These are phyloP conservation scores for Anodontia alba DNA, from an alignment of 2,888 invertebrate genomes.

Conservation along the genomic window DNA sequence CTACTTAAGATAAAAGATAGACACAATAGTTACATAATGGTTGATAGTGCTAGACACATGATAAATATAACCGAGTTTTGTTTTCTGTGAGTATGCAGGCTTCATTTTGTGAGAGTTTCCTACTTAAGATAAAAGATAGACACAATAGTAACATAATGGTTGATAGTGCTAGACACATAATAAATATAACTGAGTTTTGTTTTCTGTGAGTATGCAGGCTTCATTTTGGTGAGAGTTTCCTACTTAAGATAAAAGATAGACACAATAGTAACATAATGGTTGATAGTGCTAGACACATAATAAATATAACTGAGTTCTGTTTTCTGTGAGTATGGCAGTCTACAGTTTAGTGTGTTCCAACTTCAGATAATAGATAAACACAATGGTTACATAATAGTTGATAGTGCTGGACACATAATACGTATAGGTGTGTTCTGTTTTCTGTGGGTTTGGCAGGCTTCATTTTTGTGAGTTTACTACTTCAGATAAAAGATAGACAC, in stretches of 20 bases:
- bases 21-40: slow-evolving; percentile 99
- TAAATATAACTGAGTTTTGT: no score
- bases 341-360: slow-evolving; percentile 98
- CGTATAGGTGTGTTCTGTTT: no score
- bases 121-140: slow-evolving; percentile 99
- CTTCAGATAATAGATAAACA: slow-evolving; percentile 99
- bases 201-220: slow-evolving; percentile 99
- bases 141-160: no score
- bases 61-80: slow-evolving; percentile 95
- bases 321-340: slow-evolving; percentile 99
- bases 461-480: slow-evolving; percentile 97
- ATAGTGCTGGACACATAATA: neutral
- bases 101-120: slow-evolving; percentile 98
- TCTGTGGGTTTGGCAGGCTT: slow-evolving; percentile 99
- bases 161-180: no score
- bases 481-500: slow-evolving; percentile 99
- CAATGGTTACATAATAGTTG: no score
- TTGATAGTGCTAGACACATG: slow-evolving; percentile 98
- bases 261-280: slow-evolving; percentile 99
- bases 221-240: slow-evolving; percentile 98
- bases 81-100: slow-evolving; percentile 99
- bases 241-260: slow-evolving; percentile 99
- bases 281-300: slow-evolving; percentile 97
- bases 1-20: slow-evolving; percentile 99
- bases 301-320: slow-evolving; percentile 96